Percentiles rank a stretch among this genome's conserved stretches.
phyloP scores from a whole-genome alignment of 2,113 vertebrate species.

The Antidorcas marsupialis region DNA sequence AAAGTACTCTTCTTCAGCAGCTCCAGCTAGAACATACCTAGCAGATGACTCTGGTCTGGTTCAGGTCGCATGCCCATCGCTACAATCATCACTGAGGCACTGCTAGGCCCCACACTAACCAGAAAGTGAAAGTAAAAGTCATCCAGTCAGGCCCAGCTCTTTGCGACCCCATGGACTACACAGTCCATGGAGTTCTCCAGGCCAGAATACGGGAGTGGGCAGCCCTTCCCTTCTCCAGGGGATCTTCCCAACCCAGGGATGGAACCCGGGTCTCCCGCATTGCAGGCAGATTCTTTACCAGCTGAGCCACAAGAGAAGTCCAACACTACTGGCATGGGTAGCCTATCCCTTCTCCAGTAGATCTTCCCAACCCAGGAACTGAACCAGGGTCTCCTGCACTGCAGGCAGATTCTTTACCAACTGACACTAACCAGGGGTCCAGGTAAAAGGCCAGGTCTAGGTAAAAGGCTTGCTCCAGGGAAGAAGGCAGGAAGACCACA shows the following conservation, averaged over 20 bases:
- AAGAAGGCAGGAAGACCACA: not conserved
- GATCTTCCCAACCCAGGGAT: not conserved
- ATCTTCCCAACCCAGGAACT: not conserved
- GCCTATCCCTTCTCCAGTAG: not conserved
- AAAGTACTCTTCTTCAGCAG: not conserved
- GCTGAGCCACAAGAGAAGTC: not conserved
- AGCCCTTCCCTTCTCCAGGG: not conserved
- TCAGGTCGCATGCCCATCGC: not conserved
- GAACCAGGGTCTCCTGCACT: not conserved
- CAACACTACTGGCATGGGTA: not conserved
- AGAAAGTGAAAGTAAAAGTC: not conserved
- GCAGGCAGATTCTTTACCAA: not conserved
- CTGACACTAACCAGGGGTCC: not conserved
- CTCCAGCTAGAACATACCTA: not conserved
- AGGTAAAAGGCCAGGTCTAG: not conserved
- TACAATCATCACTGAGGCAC: not conserved
- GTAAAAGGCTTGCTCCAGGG: not conserved
- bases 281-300: not conserved
- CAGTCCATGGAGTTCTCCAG: not conserved
- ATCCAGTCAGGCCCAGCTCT: not conserved
- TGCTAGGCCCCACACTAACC: not conserved
- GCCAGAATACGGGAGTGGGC: not conserved
- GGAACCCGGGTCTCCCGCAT: not conserved
- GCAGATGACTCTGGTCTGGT: not conserved
- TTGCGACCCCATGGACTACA: not conserved